A percentile compares a stretch with the other conserved stretches of the same genome.
These are phyloP conservation scores for Austrofundulus limnaeus DNA, from an alignment of 2,113 vertebrate species.

Conservation along the genomic window DNA sequence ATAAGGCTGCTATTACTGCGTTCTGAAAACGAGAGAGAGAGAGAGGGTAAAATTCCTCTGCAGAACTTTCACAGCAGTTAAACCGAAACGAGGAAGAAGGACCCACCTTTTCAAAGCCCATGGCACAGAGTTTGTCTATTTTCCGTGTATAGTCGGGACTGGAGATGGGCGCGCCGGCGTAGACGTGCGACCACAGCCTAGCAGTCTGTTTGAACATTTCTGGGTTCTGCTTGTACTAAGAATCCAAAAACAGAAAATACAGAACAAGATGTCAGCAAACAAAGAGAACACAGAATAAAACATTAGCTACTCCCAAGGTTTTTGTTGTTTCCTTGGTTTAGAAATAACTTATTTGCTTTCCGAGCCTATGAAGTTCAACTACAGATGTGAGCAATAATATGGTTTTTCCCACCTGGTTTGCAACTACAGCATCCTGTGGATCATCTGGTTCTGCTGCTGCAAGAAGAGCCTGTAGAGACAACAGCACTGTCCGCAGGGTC, in stretches of 20 bases:
- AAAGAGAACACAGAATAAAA: too few relatives aligned
- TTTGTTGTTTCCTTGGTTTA: neutral
- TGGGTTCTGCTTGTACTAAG: conserved; percentile 97
- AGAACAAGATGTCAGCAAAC: neutral
- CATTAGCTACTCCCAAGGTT: too few relatives aligned
- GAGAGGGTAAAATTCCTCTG: too few relatives aligned
- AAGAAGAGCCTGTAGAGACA: conserved; percentile 94
- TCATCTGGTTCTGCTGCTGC: conserved; percentile 97
- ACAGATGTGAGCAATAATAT: neutral
- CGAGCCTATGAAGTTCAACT: neutral
- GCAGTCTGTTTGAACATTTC: conserved; percentile 99
- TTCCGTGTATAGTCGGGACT: conserved; percentile 96
- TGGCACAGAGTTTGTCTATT: conserved; percentile 99
- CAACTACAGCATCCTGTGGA: conserved; percentile 97
- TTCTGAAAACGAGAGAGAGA: conserved; percentile 80
- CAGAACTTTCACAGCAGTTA: too few relatives aligned
- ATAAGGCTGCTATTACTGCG: conserved; percentile 99
- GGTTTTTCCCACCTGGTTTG: conserved; percentile 87
- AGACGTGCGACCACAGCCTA: conserved; percentile 95
- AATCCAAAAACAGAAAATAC: conserved; percentile 9
- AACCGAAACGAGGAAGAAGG: conserved; percentile 1
- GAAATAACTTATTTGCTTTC: neutral
- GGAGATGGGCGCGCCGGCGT: conserved; percentile 93
- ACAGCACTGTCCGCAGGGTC: conserved; percentile 95
- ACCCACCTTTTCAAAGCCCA: conserved; percentile 98